Base-by-base conservation (phyloP, 2,888 invertebrate genomes). In the Eremobia ochroleuca region DNA sequence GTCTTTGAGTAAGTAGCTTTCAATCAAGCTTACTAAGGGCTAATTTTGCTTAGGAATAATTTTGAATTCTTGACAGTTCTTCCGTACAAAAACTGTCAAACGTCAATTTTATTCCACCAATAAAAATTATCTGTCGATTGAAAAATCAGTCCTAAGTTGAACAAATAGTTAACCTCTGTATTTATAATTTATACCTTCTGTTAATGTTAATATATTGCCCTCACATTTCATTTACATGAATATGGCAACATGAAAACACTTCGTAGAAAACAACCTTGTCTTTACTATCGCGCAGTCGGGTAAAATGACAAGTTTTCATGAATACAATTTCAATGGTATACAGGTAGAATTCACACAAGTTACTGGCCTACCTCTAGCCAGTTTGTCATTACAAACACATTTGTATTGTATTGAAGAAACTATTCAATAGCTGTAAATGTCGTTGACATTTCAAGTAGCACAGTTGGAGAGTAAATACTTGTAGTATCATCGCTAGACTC, bases 1-100 rank as follows among this genome's bases (percentile, higher is more conserved):
- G n/a, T n/a, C n/a, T n/a, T n/a, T n/a, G n/a, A n/a, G n/a, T 34
- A 34, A 34, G 2, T 34, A 40, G 15, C 21, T 73, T 21, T 73
- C 43, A 55, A 43, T 73, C 73, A 72, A 73, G 31, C 31, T 71
- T 73, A 46, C 15, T 13, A n/a, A n/a, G n/a, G n/a, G n/a, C n/a
- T n/a, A n/a, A n/a, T n/a, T n/a, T n/a, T n/a, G n/a, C n/a, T n/a
- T n/a, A n/a, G n/a, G n/a, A n/a, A n/a, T n/a, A n/a, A n/a, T n/a
- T n/a, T n/a, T n/a, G n/a, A n/a, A n/a, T n/a, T n/a, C n/a, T n/a
- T n/a, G n/a, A n/a, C n/a, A n/a, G n/a, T n/a, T n/a, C n/a, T n/a
- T n/a, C n/a, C n/a, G n/a, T n/a, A n/a, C n/a, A n/a, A n/a, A n/a
- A n/a, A n/a, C n/a, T n/a, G n/a, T n/a, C n/a, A n/a, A n/a, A n/a